Evolutionary conservation across 1,140 invertebrate species (phyloP), one percentile per base, ranked within the genome.

Genomic region (Zaprionus gabonicus): DNA sequence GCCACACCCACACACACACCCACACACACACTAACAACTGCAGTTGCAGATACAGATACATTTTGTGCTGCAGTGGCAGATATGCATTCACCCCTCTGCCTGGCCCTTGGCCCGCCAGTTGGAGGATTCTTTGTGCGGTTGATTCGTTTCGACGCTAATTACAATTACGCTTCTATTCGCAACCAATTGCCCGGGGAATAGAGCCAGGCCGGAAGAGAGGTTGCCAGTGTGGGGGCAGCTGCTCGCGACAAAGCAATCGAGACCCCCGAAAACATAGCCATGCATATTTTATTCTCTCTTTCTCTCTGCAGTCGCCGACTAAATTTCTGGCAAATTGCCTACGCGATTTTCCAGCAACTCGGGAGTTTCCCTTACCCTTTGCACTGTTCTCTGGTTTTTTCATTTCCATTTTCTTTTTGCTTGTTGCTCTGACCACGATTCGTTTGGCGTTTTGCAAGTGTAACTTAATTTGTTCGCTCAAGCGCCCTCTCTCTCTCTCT

Each of bases 371-470:
- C 20, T 27, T 49, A 25, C 41, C 36, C 38, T 64, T 41, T 25
- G 25, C 60, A 9, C 46, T 3, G n/a, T 41, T 9, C 44, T n/a
- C 34, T 13, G 36, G 58, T 27, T n/a, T 36, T 23, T 23, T 5
- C 46, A 25, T n/a, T 23, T 13, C 46, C 49, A 12, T 23, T 58
- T 20, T 5, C 12, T 55, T 67, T 67, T 44, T 36, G 27, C 25
- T 49, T 57, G 38, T 23, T 41, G 20, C 25, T 28, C 34, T 51
- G 31, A 36, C 65, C 67, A 74, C 59, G 46, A 78, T 79, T 87
- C 81, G 80, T 88, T 87, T 79, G 84, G 68, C 84, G 71, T 75
- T 84, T 66, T 62, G 85, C 85, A 84, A 88, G 75, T 90, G 81
- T 88, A 90, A 90, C 84, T 88, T 90, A 81, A 88, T 88, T 88